A percentile compares a stretch with the other conserved stretches of the same genome.
Conservation (phyloP, 2,888 invertebrate genomes). For the Acleris emargana region DNA sequence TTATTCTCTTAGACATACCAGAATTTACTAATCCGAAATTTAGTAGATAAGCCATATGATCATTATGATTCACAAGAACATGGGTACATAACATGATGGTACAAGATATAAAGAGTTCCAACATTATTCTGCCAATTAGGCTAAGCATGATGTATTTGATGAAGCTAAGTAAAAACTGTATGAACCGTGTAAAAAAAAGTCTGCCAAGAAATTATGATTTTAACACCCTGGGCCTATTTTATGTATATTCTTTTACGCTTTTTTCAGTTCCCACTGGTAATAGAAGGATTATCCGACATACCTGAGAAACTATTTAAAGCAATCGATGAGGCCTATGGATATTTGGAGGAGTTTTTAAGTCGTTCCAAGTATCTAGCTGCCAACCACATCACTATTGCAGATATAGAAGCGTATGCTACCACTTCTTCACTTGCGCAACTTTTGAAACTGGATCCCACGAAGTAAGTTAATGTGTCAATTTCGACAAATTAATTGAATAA, state of each 20-base stretch:
- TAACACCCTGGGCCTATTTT: too few relatives aligned
- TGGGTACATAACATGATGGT: too few relatives aligned
- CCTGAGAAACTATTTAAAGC: background rate
- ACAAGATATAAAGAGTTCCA: too few relatives aligned
- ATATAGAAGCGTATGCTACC: constrained; percentile 53
- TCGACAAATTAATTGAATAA: background rate
- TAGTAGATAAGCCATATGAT: too few relatives aligned
- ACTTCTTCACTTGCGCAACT: constrained; percentile 65
- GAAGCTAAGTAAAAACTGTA: too few relatives aligned
- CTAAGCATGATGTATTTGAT: too few relatives aligned
- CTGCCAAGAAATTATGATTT: too few relatives aligned
- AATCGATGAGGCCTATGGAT: background rate
- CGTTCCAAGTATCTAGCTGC: background rate
- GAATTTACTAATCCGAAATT: too few relatives aligned
- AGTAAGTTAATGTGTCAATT: constrained; percentile 74
- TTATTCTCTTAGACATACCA: too few relatives aligned
- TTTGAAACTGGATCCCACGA: constrained; percentile 69
- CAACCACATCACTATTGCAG: background rate
- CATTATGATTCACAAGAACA: too few relatives aligned
- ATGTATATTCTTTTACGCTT: background rate
- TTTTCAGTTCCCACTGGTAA: constrained; percentile 12
- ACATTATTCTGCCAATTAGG: too few relatives aligned
- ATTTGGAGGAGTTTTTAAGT: constrained; percentile 20
- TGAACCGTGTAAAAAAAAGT: too few relatives aligned
- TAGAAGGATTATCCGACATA: background rate